A percentile compares a stretch with the other conserved stretches of the same genome.
phyloP scores from a whole-genome alignment of 2,888 invertebrate genomes.

The Hyalella azteca region DNA sequence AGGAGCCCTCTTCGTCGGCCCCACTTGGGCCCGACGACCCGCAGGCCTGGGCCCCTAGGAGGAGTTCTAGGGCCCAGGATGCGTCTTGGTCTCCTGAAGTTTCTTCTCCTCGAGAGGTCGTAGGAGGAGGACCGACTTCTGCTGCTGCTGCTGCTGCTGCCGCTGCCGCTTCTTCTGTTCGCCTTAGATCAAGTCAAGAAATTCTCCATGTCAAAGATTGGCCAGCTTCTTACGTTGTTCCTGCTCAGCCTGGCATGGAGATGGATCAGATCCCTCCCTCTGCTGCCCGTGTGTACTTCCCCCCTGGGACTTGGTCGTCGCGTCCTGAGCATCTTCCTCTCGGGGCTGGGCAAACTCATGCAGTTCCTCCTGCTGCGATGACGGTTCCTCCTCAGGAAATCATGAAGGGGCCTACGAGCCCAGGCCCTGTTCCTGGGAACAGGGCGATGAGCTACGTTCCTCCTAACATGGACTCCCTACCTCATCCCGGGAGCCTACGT shows the following conservation, averaged over 20 bases:
- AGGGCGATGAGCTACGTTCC: constrained; percentile 41
- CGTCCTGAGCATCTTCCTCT: constrained; percentile 58
- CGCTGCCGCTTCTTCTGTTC: constrained; percentile 50
- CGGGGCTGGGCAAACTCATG: constrained; percentile 41
- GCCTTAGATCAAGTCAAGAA: constrained; percentile 57
- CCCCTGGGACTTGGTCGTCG: constrained; percentile 55
- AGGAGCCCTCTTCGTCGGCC: constrained; percentile 55
- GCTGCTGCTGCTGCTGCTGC: constrained; percentile 55
- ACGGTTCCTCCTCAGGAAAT: constrained; percentile 33
- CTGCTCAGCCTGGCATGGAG: constrained; percentile 48
- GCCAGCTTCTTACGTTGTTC: constrained; percentile 41
- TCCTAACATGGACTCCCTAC: constrained; percentile 3
- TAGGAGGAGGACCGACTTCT: constrained; percentile 50
- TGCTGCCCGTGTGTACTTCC: constrained; percentile 53
- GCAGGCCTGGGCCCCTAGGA: constrained; percentile 44
- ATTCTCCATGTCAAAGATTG: constrained; percentile 50
- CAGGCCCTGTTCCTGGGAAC: constrained; percentile 45
- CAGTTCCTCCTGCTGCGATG: constrained; percentile 19
- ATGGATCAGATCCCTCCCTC: constrained; percentile 51
- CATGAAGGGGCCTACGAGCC: constrained; percentile 40
- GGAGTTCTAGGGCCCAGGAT: constrained; percentile 51
- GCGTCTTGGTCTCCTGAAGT: constrained; percentile 54
- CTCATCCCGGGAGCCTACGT: constrained; percentile 31
- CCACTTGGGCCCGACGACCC: constrained; percentile 9
- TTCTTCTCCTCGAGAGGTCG: constrained; percentile 50